A percentile compares a stretch with the other conserved stretches of the same genome.
These are phyloP conservation scores for Hipparchia semele DNA, from an alignment of 2,888 invertebrate genomes.

Conservation along the genomic window DNA sequence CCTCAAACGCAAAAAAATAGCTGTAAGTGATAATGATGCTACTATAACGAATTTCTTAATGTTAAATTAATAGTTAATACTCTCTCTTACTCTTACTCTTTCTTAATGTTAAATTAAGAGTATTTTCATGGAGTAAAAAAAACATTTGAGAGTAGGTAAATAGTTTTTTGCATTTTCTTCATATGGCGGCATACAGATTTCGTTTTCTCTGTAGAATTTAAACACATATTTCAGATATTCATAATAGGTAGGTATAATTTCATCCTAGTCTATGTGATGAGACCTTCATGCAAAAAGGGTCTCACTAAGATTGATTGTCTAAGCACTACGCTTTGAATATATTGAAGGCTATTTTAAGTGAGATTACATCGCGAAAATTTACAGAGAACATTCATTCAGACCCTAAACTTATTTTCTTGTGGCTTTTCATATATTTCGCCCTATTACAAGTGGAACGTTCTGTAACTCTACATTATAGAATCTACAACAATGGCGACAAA, in stretches of 20 bases:
- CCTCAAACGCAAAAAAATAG: no score
- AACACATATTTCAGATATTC: background rate
- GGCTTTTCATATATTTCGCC: background rate
- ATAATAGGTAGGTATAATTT: background rate
- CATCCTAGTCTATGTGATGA: constrained; percentile 37
- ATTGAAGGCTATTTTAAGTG: constrained; percentile 48
- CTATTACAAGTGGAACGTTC: no score
- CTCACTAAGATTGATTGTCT: constrained; percentile 78
- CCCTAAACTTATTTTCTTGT: background rate
- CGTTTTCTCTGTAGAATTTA: background rate
- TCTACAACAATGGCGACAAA: no score
- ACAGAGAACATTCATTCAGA: constrained; percentile 39
- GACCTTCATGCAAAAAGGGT: constrained; percentile 73
- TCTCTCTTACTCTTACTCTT: no score
- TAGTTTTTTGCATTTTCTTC: no score
- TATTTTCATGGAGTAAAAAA: no score
- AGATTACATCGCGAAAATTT: constrained; percentile 48
- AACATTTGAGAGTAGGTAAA: no score
- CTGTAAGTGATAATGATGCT: no score
- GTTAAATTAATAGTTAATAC: no score
- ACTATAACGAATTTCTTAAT: no score
- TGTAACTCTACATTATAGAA: no score
- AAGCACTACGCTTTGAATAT: constrained; percentile 63
- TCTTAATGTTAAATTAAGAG: no score
- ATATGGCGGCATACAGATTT: background rate